These are phyloP conservation scores for Anguilla megastoma DNA, from an alignment of 2,797 vertebrate species.

Conservation along the genomic window DNA sequence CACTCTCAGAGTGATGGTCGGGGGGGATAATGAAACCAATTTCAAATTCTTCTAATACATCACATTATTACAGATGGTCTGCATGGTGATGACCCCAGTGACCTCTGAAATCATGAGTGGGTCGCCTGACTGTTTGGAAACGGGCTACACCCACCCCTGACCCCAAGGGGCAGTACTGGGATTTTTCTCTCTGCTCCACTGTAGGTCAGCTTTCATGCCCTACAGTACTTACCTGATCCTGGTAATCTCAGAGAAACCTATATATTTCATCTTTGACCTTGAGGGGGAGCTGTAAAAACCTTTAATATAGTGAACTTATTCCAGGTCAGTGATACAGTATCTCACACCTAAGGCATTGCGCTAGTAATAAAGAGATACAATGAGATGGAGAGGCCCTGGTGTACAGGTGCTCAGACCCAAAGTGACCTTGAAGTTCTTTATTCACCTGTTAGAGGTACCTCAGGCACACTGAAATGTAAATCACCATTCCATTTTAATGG, in stretches of 20 bases:
- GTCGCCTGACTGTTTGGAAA: slow-evolving; percentile 47
- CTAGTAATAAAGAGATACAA: neutral
- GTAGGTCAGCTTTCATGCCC: neutral
- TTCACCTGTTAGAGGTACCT: neutral
- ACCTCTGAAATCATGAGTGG: slow-evolving; percentile 65
- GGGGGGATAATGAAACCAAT: neutral
- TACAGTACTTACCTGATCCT: neutral
- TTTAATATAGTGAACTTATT: neutral
- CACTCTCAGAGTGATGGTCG: neutral
- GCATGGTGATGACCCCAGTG: slow-evolving; percentile 49
- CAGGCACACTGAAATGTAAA: neutral
- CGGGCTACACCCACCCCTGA: slow-evolving; percentile 61
- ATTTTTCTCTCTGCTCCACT: neutral
- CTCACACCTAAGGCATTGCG: too few species aligned
- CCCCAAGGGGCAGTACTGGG: slow-evolving; percentile 54
- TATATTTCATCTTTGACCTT: neutral
- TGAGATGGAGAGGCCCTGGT: neutral
- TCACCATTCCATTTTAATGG: neutral
- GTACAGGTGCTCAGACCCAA: too few species aligned
- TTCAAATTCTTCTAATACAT: neutral
- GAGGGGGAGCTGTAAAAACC: neutral
- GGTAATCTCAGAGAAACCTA: neutral
- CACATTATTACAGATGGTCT: neutral
- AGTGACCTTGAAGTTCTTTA: neutral
- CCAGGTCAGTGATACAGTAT: too few species aligned